Evolutionary conservation across 2,797 vertebrate genomes (phyloP), one percentile per base, ranked within the genome.

Genomic region (Momotus momota): DNA sequence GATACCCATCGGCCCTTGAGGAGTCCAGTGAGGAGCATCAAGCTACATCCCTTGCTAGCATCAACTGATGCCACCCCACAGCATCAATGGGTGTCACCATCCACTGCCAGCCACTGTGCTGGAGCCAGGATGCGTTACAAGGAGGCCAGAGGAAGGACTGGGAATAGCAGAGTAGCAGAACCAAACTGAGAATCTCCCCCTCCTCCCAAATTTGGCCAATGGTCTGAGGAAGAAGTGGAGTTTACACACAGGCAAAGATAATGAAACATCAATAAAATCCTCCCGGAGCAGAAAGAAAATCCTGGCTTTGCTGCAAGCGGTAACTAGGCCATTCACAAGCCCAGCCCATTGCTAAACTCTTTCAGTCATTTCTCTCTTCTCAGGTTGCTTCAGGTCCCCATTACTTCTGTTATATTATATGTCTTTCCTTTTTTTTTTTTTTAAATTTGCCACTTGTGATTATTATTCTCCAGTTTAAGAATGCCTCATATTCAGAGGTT

Each of bases 391-490:
- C 81, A 81, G 95, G 83, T 81, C 88, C 88, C 85, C 90, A 70
- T 73, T 95, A 95, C 94, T 96, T 86, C 46, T 62, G 90, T 93
- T 96, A 92, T 71, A 96, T 95, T 96, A 96, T 79, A 93, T 26
- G 15, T 81, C 94, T 97, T 96, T 95, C 89, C 19, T 55, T 55
- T n/a, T 29, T 27, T 51, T 29, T 54, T 54, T 55, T 55, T 55
- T 31, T 35, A 35, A 64, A 98, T 97, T 97, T 96, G 92, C 96
- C 97, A 97, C 97, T 98, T 97, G 95, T 94, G 95, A 94, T 94
- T 96, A 97, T 98, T 98, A 97, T 98, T 97, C 95, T 96, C 93
- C 95, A 85, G 92, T 91, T 96, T 88, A 96, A 97, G 97, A 98
- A 97, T 86, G 95, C 94, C 95, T 97, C 90, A 96, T 94, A 81